Percentiles rank a stretch among this genome's conserved stretches.
Conservation (phyloP, 2,113 vertebrate species). For the Sebastes schlegelii region DNA sequence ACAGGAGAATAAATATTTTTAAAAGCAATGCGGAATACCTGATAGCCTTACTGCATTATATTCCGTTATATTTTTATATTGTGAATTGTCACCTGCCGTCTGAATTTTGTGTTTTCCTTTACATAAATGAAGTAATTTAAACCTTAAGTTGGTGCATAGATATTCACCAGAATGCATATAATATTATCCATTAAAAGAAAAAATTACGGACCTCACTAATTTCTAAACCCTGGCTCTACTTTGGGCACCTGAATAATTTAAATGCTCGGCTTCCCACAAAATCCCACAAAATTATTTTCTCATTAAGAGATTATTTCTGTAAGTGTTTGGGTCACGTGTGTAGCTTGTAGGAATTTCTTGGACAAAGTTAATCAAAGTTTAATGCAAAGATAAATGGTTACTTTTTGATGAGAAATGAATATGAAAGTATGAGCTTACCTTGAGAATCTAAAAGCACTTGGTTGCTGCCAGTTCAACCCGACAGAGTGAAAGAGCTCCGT, state of each 20-base stretch:
- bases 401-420: background rate
- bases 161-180: too few species aligned
- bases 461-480: background rate
- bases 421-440: background rate
- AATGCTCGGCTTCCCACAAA: constrained; percentile 3
- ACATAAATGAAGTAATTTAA: too few species aligned
- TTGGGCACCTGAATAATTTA: background rate
- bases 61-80: too few species aligned
- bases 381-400: too few species aligned
- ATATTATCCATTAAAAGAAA: too few species aligned
- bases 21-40: too few species aligned
- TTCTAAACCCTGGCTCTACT: background rate
- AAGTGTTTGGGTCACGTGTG: background rate
- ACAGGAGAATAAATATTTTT: too few species aligned
- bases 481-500: constrained; percentile 24
- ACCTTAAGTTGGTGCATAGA: too few species aligned
- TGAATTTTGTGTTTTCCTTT: too few species aligned
- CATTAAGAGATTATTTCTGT: constrained; percentile 16
- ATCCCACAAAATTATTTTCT: background rate
- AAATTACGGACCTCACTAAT: too few species aligned
- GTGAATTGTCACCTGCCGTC: too few species aligned
- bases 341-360: background rate
- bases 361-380: background rate
- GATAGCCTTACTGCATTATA: too few species aligned
- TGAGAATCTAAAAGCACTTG: constrained; percentile 15